These are phyloP conservation scores for Cephonodes hylas DNA, from an alignment of 2,888 invertebrate genomes.

Conservation along the genomic window DNA sequence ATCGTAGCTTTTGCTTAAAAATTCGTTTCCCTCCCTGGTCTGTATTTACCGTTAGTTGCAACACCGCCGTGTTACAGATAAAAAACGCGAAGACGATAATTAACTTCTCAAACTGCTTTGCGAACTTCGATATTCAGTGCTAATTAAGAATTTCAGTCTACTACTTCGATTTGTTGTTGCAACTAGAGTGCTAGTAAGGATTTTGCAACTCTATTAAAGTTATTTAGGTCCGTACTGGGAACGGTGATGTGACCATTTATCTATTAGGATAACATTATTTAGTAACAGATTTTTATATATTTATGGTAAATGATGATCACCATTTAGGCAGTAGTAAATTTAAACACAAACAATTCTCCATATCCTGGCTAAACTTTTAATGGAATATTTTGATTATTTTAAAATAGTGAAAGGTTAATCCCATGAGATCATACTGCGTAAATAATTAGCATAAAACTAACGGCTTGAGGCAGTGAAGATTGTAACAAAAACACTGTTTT, in stretches of 20 bases:
- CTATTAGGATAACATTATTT: too few species aligned
- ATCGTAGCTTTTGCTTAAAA: too few species aligned
- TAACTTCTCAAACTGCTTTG: background rate
- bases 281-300: too few species aligned
- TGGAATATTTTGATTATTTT: too few species aligned
- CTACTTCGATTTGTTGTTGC: background rate
- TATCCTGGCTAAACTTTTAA: too few species aligned
- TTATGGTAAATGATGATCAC: too few species aligned
- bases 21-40: too few species aligned
- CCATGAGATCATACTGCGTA: too few species aligned
- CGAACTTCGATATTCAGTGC: background rate
- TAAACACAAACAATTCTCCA: too few species aligned
- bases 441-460: background rate
- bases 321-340: too few species aligned
- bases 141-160: background rate
- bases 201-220: background rate
- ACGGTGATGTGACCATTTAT: background rate
- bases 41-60: too few species aligned
- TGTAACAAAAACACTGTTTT: background rate
- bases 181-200: background rate
- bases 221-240: background rate
- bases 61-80: background rate
- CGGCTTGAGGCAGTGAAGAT: background rate
- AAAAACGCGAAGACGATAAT: background rate
- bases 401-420: too few species aligned